Evolutionary conservation across 2,797 vertebrate genomes (phyloP).

Genomic region (Numenius phaeopus): DNA sequence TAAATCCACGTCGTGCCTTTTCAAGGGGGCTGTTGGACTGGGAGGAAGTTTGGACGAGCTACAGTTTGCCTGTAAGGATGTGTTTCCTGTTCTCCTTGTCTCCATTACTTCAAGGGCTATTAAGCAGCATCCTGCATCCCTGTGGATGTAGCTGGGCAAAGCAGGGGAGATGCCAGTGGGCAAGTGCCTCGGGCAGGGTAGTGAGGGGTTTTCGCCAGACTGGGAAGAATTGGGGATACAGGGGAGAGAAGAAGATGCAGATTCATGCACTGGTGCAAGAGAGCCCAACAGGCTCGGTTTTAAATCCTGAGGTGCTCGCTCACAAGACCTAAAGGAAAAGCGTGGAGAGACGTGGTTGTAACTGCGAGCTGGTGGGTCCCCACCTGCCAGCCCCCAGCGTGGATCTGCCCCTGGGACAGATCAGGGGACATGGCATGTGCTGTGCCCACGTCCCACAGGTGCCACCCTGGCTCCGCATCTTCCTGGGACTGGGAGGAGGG

Average conservation of each 20-base stretch:
- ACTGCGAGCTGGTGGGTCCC: neutral
- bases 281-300: neutral
- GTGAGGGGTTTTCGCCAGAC: neutral
- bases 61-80: neutral
- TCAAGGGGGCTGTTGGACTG: neutral
- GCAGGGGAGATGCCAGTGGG: neutral
- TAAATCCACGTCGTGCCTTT: neutral
- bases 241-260: neutral
- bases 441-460: neutral
- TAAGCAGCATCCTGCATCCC: fast-evolving
- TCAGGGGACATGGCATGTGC: neutral
- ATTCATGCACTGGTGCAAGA: neutral
- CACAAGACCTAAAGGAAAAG: neutral
- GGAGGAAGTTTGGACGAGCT: neutral
- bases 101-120: neutral
- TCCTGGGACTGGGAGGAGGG: neutral
- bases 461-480: neutral
- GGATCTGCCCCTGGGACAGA: neutral
- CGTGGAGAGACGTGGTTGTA: neutral
- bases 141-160: fast-evolving
- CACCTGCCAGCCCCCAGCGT: neutral
- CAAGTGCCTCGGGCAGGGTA: neutral
- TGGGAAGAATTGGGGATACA: neutral
- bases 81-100: neutral
- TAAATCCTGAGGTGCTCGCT: neutral